A percentile compares a stretch with the other conserved stretches of the same genome.
phyloP scores from a whole-genome alignment of 1,140 invertebrate genomes.

The Caenorhabditis remanei region DNA sequence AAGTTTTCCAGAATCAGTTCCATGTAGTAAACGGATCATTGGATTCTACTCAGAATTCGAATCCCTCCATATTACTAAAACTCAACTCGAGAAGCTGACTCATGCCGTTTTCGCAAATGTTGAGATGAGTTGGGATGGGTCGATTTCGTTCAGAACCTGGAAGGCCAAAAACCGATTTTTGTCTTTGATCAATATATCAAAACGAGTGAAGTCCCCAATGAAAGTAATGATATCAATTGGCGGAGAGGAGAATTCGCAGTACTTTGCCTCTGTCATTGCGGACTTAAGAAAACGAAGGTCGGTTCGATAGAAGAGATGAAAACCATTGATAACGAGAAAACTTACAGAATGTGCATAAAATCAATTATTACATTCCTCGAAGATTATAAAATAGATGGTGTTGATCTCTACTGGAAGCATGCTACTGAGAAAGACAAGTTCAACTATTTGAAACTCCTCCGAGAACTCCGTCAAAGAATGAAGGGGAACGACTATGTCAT shows the following conservation, averaged over 20 bases:
- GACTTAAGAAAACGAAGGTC: not conserved
- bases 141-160: not conserved
- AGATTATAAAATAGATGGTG: not conserved
- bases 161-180: not conserved
- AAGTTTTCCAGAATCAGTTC: not conserved
- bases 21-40: not conserved
- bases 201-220: not conserved
- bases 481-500: not conserved
- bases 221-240: constrained; percentile 31
- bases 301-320: not conserved
- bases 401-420: not conserved
- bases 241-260: not conserved
- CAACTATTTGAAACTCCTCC: not conserved
- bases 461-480: not conserved
- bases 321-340: not conserved
- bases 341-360: not conserved
- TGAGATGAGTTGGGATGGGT: not conserved
- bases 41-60: not conserved
- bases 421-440: not conserved
- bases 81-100: not conserved
- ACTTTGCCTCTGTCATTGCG: not conserved
- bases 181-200: not conserved
- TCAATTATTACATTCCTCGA: not conserved
- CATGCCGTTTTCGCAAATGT: constrained; percentile 3
- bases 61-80: not conserved